These are phyloP conservation scores for Hycleus phaleratus DNA, from an alignment of 1,140 invertebrate species.

Conservation along the genomic window DNA sequence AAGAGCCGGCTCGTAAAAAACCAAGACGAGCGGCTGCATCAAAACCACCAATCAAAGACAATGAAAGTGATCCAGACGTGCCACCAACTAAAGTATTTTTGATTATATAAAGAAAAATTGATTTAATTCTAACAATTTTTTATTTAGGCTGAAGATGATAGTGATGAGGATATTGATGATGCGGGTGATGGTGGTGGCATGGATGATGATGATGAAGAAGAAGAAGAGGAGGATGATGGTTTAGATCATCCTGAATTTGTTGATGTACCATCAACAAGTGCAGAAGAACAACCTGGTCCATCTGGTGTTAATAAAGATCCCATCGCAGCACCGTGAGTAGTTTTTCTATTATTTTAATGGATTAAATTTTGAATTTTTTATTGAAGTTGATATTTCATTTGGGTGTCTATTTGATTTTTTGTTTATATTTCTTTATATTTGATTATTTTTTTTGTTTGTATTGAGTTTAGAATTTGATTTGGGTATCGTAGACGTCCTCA, in stretches of 20 bases:
- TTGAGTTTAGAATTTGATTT: too few relatives aligned
- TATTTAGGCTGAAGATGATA: slow-evolving; percentile 32
- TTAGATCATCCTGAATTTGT: slow-evolving; percentile 42
- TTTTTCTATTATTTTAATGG: slow-evolving; percentile 25
- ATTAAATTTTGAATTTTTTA: neutral
- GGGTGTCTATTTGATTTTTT: slow-evolving; percentile 7
- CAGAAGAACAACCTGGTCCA: slow-evolving; percentile 47
- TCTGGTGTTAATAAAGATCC: slow-evolving; percentile 47
- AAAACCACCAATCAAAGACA: slow-evolving; percentile 17
- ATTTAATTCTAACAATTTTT: neutral
- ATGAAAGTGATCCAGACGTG: slow-evolving; percentile 5
- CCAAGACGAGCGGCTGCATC: slow-evolving; percentile 28
- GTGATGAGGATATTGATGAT: slow-evolving; percentile 22
- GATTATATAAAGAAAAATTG: neutral
- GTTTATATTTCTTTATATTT: neutral
- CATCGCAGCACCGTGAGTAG: slow-evolving; percentile 51
- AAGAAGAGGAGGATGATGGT: slow-evolving; percentile 12
- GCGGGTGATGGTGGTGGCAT: slow-evolving; percentile 16
- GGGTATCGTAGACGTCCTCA: too few relatives aligned
- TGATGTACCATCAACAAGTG: slow-evolving; percentile 44
- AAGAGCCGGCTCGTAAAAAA: slow-evolving; percentile 29
- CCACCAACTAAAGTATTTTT: slow-evolving; percentile 6
- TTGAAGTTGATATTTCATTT: slow-evolving; percentile 3
- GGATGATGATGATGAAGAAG: slow-evolving; percentile 21
- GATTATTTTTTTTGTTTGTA: too few relatives aligned